Conservation (phyloP, 1,140 invertebrate genomes). For the Metopolophium dirhodum region DNA sequence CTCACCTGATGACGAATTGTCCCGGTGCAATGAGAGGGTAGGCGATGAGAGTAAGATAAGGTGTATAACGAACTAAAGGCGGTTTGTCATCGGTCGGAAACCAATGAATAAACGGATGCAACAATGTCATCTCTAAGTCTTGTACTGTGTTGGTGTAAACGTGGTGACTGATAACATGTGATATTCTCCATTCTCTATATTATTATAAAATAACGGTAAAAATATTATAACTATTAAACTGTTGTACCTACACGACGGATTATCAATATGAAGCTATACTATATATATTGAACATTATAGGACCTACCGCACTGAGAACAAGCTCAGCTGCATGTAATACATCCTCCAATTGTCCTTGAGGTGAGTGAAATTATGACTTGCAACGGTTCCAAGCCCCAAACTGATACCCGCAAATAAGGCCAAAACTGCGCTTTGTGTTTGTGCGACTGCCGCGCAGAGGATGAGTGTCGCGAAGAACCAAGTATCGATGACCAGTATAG, state of each 20-base stretch:
- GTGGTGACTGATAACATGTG: conserved; percentile 81
- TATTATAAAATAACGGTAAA: conserved; percentile 60
- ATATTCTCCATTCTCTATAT: conserved; percentile 76
- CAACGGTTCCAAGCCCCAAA: conserved; percentile 68
- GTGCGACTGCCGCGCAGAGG: conserved; percentile 66
- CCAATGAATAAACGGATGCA: conserved; percentile 76
- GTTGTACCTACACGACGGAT: background rate
- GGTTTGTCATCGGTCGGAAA: conserved; percentile 67
- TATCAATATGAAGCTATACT: background rate
- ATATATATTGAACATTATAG: background rate
- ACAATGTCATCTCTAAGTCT: conserved; percentile 75
- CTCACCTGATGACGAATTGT: conserved; percentile 66
- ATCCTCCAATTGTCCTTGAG: conserved; percentile 80
- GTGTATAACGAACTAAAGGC: conserved; percentile 60
- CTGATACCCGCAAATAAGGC: conserved; percentile 66
- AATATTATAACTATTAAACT: background rate
- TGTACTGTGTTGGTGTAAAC: conserved; percentile 79
- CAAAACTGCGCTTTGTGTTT: conserved; percentile 63
- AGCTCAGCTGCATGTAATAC: conserved; percentile 67
- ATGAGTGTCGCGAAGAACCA: conserved; percentile 66
- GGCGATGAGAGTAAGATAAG: conserved; percentile 66
- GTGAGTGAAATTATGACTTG: conserved; percentile 84
- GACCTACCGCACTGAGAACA: conserved; percentile 20
- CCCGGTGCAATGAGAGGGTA: conserved; percentile 64
- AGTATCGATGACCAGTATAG: conserved; percentile 62